Conservation (phyloP, 2,888 invertebrate genomes). For the Ophioninae sp. region DNA sequence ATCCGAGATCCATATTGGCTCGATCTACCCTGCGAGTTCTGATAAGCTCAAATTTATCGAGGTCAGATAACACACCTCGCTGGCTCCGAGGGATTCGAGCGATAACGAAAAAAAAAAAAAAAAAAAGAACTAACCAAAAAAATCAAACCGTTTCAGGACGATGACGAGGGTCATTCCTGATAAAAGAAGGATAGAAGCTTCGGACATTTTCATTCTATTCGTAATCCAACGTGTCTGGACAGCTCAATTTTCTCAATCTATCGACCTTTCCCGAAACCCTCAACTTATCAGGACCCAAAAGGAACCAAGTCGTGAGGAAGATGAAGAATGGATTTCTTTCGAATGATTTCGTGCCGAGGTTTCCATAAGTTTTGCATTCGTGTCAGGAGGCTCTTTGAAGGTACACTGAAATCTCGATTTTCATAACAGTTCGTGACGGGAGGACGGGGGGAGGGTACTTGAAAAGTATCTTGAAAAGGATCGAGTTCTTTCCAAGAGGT, state of each 20-base stretch:
- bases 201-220: not conserved
- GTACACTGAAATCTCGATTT: too few species aligned
- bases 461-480: too few species aligned
- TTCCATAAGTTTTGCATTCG: too few species aligned
- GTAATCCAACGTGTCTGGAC: not conserved
- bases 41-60: constrained; percentile 64
- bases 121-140: not conserved
- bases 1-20: constrained; percentile 16
- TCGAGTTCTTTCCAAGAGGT: too few species aligned
- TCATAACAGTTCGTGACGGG: too few species aligned
- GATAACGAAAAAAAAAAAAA: constrained; percentile 41
- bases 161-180: not conserved
- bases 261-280: not conserved
- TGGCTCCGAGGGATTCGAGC: constrained; percentile 44
- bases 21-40: constrained; percentile 28
- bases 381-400: too few species aligned
- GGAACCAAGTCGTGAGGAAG: not conserved
- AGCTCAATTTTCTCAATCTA: not conserved
- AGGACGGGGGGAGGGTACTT: too few species aligned
- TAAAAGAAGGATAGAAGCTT: not conserved
- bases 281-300: not conserved
- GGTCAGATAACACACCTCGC: constrained; percentile 55
- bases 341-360: too few species aligned
- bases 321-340: not conserved
- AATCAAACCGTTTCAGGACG: not conserved